A percentile compares a stretch with the other conserved stretches of the same genome.
Evolutionary conservation across 1,140 invertebrate species (phyloP).

Genomic region (Drosophila paulistorum): DNA sequence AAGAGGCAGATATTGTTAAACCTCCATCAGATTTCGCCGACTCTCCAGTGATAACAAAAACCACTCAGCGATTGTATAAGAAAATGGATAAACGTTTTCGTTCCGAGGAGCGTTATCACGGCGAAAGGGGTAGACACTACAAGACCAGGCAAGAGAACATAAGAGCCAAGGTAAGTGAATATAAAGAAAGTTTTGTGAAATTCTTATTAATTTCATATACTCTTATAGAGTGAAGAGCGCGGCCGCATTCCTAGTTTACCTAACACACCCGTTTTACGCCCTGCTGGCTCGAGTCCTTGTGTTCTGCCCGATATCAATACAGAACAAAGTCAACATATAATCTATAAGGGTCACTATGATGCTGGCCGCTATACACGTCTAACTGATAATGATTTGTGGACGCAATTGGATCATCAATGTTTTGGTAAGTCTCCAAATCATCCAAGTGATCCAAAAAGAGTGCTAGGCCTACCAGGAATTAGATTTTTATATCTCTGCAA

Average conservation of each 20-base stretch:
- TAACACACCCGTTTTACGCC: constrained; percentile 87
- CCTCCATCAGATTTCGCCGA: constrained; percentile 94
- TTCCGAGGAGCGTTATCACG: constrained; percentile 89
- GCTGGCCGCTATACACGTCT: constrained; percentile 90
- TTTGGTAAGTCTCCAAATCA: constrained; percentile 54
- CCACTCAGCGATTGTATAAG: constrained; percentile 87
- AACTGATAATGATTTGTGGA: constrained; percentile 89
- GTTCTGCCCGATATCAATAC: constrained; percentile 86
- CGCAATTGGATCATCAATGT: constrained; percentile 84
- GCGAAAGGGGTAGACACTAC: constrained; percentile 87
- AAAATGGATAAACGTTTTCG: constrained; percentile 92
- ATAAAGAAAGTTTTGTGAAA: not conserved
- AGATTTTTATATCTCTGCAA: no score
- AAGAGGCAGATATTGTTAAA: constrained; percentile 89
- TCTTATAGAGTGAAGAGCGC: constrained; percentile 89
- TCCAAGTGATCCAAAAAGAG: not conserved
- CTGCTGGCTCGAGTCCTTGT: constrained; percentile 87
- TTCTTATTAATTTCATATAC: not conserved
- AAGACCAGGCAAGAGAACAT: constrained; percentile 87
- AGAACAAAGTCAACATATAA: constrained; percentile 87
- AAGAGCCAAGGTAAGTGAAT: constrained; percentile 86
- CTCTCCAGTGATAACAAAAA: constrained; percentile 87
- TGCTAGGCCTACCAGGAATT: no score
- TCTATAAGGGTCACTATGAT: constrained; percentile 89
- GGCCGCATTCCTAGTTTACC: constrained; percentile 87